Conservation (phyloP, 2,797 vertebrate species). For the Cheracebus regulus region DNA sequence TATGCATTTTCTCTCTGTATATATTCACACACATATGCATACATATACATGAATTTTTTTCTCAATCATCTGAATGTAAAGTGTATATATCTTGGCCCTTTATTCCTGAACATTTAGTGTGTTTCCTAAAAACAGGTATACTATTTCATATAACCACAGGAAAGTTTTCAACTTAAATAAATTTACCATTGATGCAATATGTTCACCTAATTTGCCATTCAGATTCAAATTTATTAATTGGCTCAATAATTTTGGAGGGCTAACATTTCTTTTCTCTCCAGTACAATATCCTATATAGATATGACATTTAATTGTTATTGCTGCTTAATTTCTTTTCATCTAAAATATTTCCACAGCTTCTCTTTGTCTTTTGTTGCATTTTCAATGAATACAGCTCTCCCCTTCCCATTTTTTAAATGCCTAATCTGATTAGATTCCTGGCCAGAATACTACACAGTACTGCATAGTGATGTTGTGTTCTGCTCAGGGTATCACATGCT, state of each 20-base stretch:
- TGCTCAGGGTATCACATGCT: neutral
- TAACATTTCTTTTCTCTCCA: neutral
- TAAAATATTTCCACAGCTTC: neutral
- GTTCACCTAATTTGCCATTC: neutral
- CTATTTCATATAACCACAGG: neutral
- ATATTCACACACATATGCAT: fast-evolving
- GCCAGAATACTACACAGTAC: neutral
- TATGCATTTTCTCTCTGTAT: neutral
- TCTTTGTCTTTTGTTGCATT: neutral
- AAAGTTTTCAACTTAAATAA: constrained; percentile 6
- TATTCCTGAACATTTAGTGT: neutral
- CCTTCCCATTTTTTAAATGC: neutral
- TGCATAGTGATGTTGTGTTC: neutral
- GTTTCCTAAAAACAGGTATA: neutral
- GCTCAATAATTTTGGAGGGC: neutral
- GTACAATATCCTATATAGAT: neutral
- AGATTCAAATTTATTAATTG: neutral
- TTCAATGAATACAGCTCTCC: neutral
- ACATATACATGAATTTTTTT: neutral
- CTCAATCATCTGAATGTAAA: constrained; percentile 3
- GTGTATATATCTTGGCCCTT: neutral
- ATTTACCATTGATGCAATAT: neutral
- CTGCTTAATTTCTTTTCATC: neutral
- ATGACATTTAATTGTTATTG: neutral
- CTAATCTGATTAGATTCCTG: neutral